Percentiles rank a stretch among this genome's conserved stretches.
These are phyloP conservation scores for Chrysopa pallens DNA, from an alignment of 1,140 invertebrate species.

Conservation along the genomic window DNA sequence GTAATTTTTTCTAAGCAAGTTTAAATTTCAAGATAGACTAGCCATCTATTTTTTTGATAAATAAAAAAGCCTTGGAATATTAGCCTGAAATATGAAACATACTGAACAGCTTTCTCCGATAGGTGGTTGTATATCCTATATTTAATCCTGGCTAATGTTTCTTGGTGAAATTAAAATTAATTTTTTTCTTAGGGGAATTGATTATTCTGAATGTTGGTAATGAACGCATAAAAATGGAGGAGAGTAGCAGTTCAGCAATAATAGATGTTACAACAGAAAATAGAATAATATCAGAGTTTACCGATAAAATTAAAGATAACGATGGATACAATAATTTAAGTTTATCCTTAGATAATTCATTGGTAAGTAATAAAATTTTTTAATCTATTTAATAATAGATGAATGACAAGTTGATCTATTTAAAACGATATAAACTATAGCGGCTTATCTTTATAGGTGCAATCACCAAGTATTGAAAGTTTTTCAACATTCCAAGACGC, in stretches of 20 bases:
- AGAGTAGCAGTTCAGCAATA: not conserved
- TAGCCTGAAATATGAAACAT: too few species aligned
- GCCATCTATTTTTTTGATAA: too few species aligned
- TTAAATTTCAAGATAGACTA: too few species aligned
- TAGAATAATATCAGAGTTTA: not conserved
- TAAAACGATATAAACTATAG: not conserved
- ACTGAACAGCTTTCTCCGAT: too few species aligned
- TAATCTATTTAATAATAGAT: not conserved
- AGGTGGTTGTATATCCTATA: too few species aligned
- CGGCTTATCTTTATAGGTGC: conserved; percentile 18
- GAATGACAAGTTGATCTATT: not conserved
- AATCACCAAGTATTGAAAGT: conserved; percentile 39
- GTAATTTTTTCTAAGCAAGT: too few species aligned
- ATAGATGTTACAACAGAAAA: conserved; percentile 3
- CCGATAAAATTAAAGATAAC: not conserved
- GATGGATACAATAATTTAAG: not conserved
- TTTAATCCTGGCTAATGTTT: too few species aligned
- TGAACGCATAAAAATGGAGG: too few species aligned
- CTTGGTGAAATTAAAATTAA: too few species aligned
- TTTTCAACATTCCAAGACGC: conserved; percentile 39
- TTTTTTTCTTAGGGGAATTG: too few species aligned
- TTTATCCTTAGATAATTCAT: conserved; percentile 1
- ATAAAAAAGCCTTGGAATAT: too few species aligned
- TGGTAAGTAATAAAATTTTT: not conserved
- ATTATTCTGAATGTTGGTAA: too few species aligned